phyloP scores from a whole-genome alignment of 2,888 invertebrate species.

The Brachypalpus laphriformis region DNA sequence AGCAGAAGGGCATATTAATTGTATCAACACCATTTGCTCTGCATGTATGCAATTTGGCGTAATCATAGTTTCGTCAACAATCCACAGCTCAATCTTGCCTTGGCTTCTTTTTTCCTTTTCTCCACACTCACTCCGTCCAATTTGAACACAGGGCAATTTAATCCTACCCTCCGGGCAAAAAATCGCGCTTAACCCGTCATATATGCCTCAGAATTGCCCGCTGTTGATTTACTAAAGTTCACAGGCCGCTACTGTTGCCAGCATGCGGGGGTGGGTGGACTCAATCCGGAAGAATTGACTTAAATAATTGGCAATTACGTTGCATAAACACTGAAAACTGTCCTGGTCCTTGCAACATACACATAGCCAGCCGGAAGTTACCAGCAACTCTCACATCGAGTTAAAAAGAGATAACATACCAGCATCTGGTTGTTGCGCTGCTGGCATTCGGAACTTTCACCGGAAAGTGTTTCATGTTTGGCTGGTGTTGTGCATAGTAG shows the following conservation, averaged over 20 bases:
- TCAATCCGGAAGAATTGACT: slow-evolving; percentile 65
- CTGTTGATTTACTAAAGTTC: slow-evolving; percentile 57
- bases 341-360: slow-evolving; percentile 11
- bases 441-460: slow-evolving; percentile 30
- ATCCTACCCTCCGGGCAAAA: slow-evolving; percentile 34
- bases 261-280: slow-evolving; percentile 2
- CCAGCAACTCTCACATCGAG: slow-evolving; percentile 9
- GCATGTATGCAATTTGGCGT: background rate
- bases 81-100: slow-evolving; percentile 11
- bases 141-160: slow-evolving; percentile 39
- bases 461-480: slow-evolving; percentile 49
- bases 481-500: background rate
- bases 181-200: background rate
- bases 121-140: slow-evolving; percentile 3
- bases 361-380: slow-evolving; percentile 23
- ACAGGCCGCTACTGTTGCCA: slow-evolving; percentile 21
- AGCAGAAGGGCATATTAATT: slow-evolving; percentile 43
- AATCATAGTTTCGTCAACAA: slow-evolving; percentile 45
- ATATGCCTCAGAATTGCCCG: background rate
- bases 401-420: slow-evolving; percentile 2
- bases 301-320: slow-evolving; percentile 64
- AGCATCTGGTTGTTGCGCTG: slow-evolving; percentile 30
- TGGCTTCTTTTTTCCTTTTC: background rate
- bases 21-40: slow-evolving; percentile 45
- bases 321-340: slow-evolving; percentile 59